Conservation (phyloP, 2,888 invertebrate species). For the Tholera decimalis region DNA sequence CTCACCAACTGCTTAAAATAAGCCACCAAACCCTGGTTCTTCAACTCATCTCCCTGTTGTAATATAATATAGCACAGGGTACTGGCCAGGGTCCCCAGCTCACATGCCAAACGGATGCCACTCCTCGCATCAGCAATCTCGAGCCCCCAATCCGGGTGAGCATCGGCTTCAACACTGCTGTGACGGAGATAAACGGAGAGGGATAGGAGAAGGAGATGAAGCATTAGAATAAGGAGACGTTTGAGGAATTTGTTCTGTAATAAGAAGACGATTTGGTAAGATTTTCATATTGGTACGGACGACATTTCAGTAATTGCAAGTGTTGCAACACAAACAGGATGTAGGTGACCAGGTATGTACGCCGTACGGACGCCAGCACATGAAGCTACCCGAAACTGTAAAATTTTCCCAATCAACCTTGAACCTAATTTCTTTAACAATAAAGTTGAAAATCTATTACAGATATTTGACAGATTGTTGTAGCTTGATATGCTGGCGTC, state of each 20-base stretch:
- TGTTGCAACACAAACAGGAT: too few relatives aligned
- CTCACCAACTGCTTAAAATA: slow-evolving; percentile 98
- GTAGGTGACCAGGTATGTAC: too few relatives aligned
- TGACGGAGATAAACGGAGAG: slow-evolving; percentile 98
- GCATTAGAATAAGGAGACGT: slow-evolving; percentile 96
- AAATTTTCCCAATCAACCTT: too few relatives aligned
- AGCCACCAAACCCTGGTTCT: slow-evolving; percentile 97
- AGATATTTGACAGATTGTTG: too few relatives aligned
- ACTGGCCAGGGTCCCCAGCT: slow-evolving; percentile 96
- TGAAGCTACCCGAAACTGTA: too few relatives aligned
- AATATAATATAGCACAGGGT: slow-evolving; percentile 97
- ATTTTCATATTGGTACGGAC: too few relatives aligned
- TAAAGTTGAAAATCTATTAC: too few relatives aligned
- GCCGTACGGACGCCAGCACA: too few relatives aligned
- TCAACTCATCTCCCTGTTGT: slow-evolving; percentile 98
- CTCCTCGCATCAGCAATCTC: slow-evolving; percentile 81
- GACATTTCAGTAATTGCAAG: too few relatives aligned
- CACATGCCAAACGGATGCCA: slow-evolving; percentile 94
- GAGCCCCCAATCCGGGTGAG: slow-evolving; percentile 83
- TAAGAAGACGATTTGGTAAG: slow-evolving; percentile 1
- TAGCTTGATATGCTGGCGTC: too few relatives aligned
- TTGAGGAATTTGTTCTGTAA: slow-evolving; percentile 97
- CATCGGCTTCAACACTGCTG: slow-evolving; percentile 81
- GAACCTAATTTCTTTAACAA: too few relatives aligned
- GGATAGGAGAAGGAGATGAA: slow-evolving; percentile 97